Base-by-base conservation (phyloP, 2,797 vertebrate species). In the Enteromius fasciolatus region DNA sequence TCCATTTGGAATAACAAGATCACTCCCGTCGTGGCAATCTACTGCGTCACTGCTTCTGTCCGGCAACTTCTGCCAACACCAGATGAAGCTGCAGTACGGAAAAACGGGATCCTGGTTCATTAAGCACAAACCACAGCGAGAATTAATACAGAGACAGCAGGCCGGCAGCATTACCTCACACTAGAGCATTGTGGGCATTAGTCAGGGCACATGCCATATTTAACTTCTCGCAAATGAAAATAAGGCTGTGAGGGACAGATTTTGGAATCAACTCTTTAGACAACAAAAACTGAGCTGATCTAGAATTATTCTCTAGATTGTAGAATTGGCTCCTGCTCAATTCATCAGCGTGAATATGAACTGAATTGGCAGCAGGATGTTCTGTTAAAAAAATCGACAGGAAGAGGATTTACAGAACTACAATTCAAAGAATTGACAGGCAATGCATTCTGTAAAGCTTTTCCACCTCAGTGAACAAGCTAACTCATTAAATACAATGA, bases 31-130 rank as follows among this genome's bases (percentile, higher is more conserved):
- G 33, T 41, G 59, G n/a, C 48, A 75, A 75, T 52, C n/a, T 39
- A 64, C 59, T 25, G 70, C 31, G 31, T 54, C 80, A 67, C 61
- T 67, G 70, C 72, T 25, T 75, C 70, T 46, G 31, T 17, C 3
- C 4, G 31, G 41, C 31, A 3, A 31, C n/a, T 3, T 36, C 46
- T 39, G 70, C 59, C 57, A 66, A 69, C 33, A 81, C 10, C 46
- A 46, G 23, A 64, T 36, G 12, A 73, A 36, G 54, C 28, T 73
- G 57, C 54, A 50, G 44, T 14, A 52, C 7, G 3, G 44, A 59
- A 17, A 31, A 18, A 10, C 18, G 7, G 23, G 18, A 72, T 61
- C 20, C 25, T 39, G 70, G 28, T 54, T 81, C 46, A 75, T 81
- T 67, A 75, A 54, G 78, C 50, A 70, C 33, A 50, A 78, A 48